Conservation (phyloP, 2,113 vertebrate species). For the Engystomops pustulosus region DNA sequence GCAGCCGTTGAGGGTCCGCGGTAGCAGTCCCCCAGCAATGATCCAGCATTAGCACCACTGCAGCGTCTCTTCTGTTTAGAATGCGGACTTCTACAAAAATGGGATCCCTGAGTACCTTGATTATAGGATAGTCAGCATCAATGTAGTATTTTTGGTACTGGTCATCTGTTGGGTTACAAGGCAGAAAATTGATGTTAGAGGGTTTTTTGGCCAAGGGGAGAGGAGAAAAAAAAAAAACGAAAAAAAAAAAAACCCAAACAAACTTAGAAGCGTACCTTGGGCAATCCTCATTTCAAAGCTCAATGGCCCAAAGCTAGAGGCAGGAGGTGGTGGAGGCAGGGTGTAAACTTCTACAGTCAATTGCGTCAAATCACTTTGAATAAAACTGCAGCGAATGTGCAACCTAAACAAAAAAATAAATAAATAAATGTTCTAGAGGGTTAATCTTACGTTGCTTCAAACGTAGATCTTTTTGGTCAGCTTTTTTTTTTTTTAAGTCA, state of each 20-base stretch:
- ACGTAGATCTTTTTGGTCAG: too few relatives aligned
- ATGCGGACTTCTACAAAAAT: constrained; percentile 81
- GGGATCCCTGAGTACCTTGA: constrained; percentile 74
- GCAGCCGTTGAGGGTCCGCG: constrained; percentile 58
- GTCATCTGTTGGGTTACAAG: constrained; percentile 45
- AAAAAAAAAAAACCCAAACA: too few relatives aligned
- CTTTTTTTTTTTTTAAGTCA: too few relatives aligned
- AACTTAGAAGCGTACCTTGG: constrained; percentile 62
- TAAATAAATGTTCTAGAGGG: too few relatives aligned
- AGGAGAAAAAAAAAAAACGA: too few relatives aligned
- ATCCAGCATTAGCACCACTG: constrained; percentile 76
- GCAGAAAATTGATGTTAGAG: background rate
- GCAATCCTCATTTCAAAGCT: constrained; percentile 69
- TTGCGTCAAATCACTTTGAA: constrained; percentile 35
- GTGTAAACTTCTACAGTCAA: constrained; percentile 63
- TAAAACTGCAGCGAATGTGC: constrained; percentile 65
- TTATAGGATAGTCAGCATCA: constrained; percentile 66
- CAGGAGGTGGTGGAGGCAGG: constrained; percentile 33
- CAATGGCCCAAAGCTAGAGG: constrained; percentile 62
- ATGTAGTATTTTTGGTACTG: constrained; percentile 68
- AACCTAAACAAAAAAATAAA: constrained; percentile 61
- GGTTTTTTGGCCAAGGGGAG: background rate
- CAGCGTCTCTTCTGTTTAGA: constrained; percentile 75
- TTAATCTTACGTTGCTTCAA: too few relatives aligned
- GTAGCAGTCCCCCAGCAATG: constrained; percentile 78